These are phyloP conservation scores for Psilopsiagon aymara DNA, from an alignment of 2,113 vertebrate genomes.

Conservation along the genomic window DNA sequence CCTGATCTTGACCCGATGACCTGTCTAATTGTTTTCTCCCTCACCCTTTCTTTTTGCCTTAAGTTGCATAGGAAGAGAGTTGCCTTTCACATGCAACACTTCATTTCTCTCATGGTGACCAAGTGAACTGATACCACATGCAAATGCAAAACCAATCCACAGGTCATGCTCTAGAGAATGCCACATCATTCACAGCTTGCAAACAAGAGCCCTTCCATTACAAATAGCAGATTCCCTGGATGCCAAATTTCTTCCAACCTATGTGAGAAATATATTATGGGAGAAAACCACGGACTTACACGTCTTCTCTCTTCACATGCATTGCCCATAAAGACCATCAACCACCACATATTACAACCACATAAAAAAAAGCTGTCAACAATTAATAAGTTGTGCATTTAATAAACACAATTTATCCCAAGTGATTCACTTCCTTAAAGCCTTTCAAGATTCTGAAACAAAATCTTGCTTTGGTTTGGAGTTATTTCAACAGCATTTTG, in stretches of 20 bases:
- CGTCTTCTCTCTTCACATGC: neutral
- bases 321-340: neutral
- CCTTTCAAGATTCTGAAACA: neutral
- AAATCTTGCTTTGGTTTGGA: neutral
- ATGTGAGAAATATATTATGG: neutral
- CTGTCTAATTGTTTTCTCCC: neutral
- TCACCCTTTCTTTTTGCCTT: neutral
- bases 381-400: neutral
- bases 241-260: neutral
- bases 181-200: neutral
- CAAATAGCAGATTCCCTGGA: neutral
- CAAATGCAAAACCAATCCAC: neutral
- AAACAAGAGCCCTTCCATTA: neutral
- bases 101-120: neutral
- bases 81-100: neutral
- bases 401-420: neutral
- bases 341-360: neutral
- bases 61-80: neutral
- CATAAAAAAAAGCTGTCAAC: neutral
- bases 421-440: neutral
- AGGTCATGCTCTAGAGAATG: neutral
- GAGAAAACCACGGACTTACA: neutral
- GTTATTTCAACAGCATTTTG: neutral
- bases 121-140: neutral
- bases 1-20: constrained; percentile 46